phyloP scores from a whole-genome alignment of 1,140 invertebrate genomes.

The Chelonus insularis region DNA sequence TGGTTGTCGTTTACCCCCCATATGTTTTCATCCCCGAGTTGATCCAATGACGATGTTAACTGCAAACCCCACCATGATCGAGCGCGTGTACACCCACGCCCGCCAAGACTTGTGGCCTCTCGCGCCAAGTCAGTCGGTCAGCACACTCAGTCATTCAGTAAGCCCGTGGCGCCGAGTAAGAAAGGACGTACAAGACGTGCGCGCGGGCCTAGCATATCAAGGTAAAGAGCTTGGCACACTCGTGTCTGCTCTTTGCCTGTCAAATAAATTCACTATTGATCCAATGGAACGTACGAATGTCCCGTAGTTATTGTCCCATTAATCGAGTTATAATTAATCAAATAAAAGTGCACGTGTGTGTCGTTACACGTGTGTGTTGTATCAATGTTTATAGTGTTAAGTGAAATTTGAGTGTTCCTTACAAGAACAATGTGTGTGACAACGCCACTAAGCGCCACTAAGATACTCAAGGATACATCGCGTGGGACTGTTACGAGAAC shows the following conservation, averaged over 20 bases:
- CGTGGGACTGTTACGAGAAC: constrained; percentile 38
- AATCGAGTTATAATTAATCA: too few relatives aligned
- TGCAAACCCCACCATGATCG: constrained; percentile 15
- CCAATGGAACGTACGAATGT: neutral
- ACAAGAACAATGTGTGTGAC: constrained; percentile 55
- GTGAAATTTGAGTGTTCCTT: neutral
- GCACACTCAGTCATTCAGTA: constrained; percentile 49
- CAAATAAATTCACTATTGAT: neutral
- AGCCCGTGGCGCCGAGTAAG: constrained; percentile 52
- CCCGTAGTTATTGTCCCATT: too few relatives aligned
- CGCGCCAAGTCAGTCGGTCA: constrained; percentile 28
- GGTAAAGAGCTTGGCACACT: neutral
- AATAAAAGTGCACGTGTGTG: too few relatives aligned
- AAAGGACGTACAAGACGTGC: constrained; percentile 34
- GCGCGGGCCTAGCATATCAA: neutral
- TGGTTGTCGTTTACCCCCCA: constrained; percentile 38
- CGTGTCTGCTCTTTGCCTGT: neutral
- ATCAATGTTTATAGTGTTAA: constrained; percentile 3
- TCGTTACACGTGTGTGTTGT: neutral
- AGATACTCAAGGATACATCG: constrained; percentile 52
- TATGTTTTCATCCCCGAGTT: constrained; percentile 9
- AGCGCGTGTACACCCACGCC: constrained; percentile 57
- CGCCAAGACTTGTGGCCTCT: constrained; percentile 35
- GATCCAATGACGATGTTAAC: constrained; percentile 36
- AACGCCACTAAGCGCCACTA: constrained; percentile 50